phyloP scores from a whole-genome alignment of 2,797 vertebrate genomes.

The Tapirus indicus region DNA sequence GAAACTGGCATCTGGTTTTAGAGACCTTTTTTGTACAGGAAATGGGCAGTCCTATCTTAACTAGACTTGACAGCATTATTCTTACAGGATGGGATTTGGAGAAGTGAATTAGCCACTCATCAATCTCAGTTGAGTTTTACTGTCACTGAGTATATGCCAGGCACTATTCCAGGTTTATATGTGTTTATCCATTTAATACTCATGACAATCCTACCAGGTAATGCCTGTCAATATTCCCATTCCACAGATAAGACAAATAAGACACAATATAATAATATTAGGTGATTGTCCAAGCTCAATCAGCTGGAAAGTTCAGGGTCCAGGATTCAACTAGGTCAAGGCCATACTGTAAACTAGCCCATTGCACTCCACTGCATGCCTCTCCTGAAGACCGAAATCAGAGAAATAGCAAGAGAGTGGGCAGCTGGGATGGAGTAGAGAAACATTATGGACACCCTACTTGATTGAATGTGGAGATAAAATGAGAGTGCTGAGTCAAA shows the following conservation, averaged over 20 bases:
- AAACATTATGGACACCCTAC: neutral
- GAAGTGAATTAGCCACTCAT: neutral
- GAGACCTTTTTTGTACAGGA: neutral
- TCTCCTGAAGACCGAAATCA: neutral
- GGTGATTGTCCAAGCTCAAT: neutral
- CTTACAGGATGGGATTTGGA: neutral
- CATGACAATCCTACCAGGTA: neutral
- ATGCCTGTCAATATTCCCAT: neutral
- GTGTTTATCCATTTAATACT: neutral
- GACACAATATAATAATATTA: neutral
- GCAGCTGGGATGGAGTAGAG: neutral
- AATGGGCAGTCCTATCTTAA: neutral
- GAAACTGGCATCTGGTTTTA: neutral
- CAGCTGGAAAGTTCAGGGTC: neutral
- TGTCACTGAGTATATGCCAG: neutral
- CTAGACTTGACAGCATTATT: neutral
- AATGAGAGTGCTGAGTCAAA: neutral
- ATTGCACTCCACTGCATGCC: neutral
- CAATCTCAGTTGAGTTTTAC: neutral
- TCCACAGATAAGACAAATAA: constrained; percentile 19
- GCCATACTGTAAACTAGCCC: neutral
- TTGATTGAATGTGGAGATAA: neutral
- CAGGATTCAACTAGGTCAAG: neutral
- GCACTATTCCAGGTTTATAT: neutral
- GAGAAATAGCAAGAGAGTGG: neutral